Base-by-base conservation (phyloP, 2,113 vertebrate genomes). In the Embiotoca jacksoni region DNA sequence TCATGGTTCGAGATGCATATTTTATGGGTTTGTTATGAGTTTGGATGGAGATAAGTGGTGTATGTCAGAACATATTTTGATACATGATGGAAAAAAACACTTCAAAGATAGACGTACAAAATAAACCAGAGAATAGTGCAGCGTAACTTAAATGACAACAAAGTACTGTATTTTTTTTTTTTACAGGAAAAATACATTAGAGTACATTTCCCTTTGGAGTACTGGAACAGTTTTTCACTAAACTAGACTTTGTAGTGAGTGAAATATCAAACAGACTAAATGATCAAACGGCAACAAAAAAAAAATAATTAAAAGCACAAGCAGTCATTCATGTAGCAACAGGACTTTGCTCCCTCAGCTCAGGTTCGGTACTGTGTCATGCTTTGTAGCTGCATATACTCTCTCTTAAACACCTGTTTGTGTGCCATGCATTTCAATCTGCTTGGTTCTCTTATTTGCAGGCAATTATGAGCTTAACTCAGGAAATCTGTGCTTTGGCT, bases 381-480 rank as follows among this genome's bases (percentile, higher is more conserved):
- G 46, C 41, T 52, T 54, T 30, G 39, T 36, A 36, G 58, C 52
- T 69, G 57, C 64, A 70, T 14, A 70, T 23, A 53, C 73, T 60
- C 68, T 69, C 37, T 41, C 50, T 78, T 69, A 54, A 84, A 69
- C 81, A 85, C 70, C 77, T 75, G 8, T 68, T 33, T 82, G 66
- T 76, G 58, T 75, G 73, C 53, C 66, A n/a, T 78, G 85, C 66
- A 79, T 88, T 83, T 84, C 36, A 81, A 77, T 75, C 56, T 37
- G 44, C 61, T 54, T 8, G 1, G 2, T 56, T 3, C 54, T 67
- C 58, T 52, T 62, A 36, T 86, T 88, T 83, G 49, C 55, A 46
- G 49, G 62, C 69, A 88, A 88, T 88, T 89, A 91, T 35, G 54
- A 82, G 39, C 75, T 73, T 85, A 86, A 86, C 62, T 31, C 60